Evolutionary conservation across 2,888 invertebrate species (phyloP), one percentile per base, ranked within the genome.

Genomic region (Eledona agricola): DNA sequence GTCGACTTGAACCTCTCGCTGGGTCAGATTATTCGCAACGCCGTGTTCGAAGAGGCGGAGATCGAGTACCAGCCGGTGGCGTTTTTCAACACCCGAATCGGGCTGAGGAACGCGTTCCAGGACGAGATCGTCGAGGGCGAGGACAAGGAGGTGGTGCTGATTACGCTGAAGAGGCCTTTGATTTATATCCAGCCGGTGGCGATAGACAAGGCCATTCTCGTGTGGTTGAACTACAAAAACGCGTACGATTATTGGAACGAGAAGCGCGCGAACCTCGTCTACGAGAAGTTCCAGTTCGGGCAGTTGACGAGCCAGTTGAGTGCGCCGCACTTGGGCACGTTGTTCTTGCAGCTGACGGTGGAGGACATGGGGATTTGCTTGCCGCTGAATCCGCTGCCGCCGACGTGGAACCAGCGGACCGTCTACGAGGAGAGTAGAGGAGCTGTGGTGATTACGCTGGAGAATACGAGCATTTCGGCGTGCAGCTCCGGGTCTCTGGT

Each of bases 241-340:
- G 97, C 98, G 0, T 98, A 98, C 72, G 97, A 99, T 74, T 98
- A 97, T 77, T 99, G 98, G 98, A 94, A 93, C 63, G 96, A 96
- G 75, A 97, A 98, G 77, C 80, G 97, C 2, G 88, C 93, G 2
- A 93, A 89, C 65, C 79, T 96, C 79, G 77, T 81, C 4, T 85
- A 86, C 58, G 90, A 90, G 69, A 88, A 88, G 67, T 85, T 90
- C 31, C 88, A 87, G 6, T 83, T 88, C 76, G 90, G 90, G 0
- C 90, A 92, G 74, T 78, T 90, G 57, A 87, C 90, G 4, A 86
- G 87, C 51, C 87, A 89, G 65, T 80, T 91, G 47, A 82, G 88
- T 7, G 80, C 88, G 0, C 89, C 89, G 1, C 88, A 90, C 71
- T 78, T 94, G 22, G 94, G 94, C 31, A 96, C 93, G 6, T 76